Evolutionary conservation across 2,888 invertebrate species (phyloP), one percentile per base, ranked within the genome.

Genomic region (Tetranychus truncatus): DNA sequence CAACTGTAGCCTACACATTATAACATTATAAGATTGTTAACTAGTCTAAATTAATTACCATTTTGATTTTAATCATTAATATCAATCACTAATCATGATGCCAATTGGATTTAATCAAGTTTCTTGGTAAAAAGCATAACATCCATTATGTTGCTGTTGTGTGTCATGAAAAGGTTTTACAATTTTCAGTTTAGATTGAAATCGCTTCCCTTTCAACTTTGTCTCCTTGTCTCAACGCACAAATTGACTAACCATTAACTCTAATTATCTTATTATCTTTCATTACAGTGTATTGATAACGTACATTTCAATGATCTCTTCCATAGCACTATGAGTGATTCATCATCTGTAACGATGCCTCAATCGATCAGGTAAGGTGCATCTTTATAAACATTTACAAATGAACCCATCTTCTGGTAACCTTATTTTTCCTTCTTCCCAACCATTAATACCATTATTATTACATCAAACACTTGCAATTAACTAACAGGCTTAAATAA

Each of bases 251-350:
- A 69, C 34, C 1, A 11, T 69, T 21, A 20, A 18, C 20, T 20
- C 69, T 69, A 18, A 11, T 21, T 69, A 18, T 55, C 55, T 69
- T 11, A 6, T 21, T 24, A 18, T 24, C 44, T 24, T 8, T 44
- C 45, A 18, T 72, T 15, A 21, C 82, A 87, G 87, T 94, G 93
- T 83, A 89, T 94, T 87, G 93, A 93, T 83, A 92, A 92, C 81
- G 90, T 93, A 0, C 92, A 92, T 78, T 89, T 92, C 82, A 91
- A 91, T 78, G 92, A 92, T 81, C 85, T 93, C 77, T 86, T 92
- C 73, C 88, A 91, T 77, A 89, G 89, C 45, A 85, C 87, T 66
- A 83, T 86, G 81, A 87, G 87, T 75, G 89, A 89, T 81, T 87
- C 88, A 73, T 88, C 88, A 76, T 89, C 89, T n/a, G 88, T 89